A percentile compares a stretch with the other conserved stretches of the same genome.
Conservation (phyloP, 2,113 vertebrate species). For the Notothenia coriiceps region DNA sequence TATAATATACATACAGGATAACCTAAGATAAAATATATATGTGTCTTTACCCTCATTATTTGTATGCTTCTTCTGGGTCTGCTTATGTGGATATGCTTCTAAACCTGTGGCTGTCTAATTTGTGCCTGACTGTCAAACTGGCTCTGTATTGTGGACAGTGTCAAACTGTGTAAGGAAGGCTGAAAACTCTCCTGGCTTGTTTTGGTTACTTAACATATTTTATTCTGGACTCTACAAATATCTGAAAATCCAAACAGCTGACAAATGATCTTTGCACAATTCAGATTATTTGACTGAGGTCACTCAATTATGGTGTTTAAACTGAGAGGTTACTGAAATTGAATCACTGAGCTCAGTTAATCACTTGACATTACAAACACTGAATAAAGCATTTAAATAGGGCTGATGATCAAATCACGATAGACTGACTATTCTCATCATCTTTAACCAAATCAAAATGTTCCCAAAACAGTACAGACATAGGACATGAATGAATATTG, state of each 20-base stretch:
- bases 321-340: constrained; percentile 21
- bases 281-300: constrained; percentile 16
- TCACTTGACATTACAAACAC: background rate
- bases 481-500: background rate
- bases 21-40: background rate
- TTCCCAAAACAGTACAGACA: background rate
- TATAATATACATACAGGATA: too few relatives aligned
- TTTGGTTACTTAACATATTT: background rate
- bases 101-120: constrained; percentile 30
- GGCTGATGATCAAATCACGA: constrained; percentile 10
- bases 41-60: constrained; percentile 3
- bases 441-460: background rate
- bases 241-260: constrained; percentile 4
- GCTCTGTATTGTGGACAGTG: background rate
- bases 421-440: constrained; percentile 2
- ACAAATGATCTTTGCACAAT: constrained; percentile 24
- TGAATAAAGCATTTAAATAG: background rate
- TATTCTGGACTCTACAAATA: background rate
- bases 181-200: background rate
- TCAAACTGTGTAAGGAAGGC: background rate
- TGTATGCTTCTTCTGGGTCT: constrained; percentile 3
- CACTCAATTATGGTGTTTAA: constrained; percentile 24
- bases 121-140: constrained; percentile 22
- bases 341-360: constrained; percentile 26
- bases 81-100: background rate